Evolutionary conservation across 1,140 invertebrate genomes (phyloP).

Genomic region (Linepithema humile): DNA sequence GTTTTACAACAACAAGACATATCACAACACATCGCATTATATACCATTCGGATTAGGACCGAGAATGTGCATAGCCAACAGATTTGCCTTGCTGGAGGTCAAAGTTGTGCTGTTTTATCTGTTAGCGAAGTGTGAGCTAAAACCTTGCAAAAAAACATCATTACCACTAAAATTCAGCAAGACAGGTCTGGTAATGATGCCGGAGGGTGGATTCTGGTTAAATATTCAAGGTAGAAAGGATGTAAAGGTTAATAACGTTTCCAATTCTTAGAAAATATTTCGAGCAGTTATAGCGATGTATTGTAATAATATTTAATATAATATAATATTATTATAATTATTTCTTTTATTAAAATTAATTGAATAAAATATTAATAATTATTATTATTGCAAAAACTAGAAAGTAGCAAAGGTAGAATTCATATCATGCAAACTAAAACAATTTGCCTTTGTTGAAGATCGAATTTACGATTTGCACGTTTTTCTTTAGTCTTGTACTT

Average conservation of each 20-base stretch:
- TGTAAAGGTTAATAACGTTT: too few species aligned
- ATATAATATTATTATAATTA: too few species aligned
- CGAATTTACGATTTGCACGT: too few species aligned
- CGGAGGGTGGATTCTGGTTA: conserved; percentile 76
- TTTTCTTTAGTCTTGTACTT: too few species aligned
- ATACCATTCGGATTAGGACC: conserved; percentile 55
- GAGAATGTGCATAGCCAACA: conserved; percentile 60
- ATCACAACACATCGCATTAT: neutral
- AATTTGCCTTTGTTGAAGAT: too few species aligned
- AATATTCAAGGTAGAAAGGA: conserved; percentile 47
- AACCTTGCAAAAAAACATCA: neutral
- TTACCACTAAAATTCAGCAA: conserved; percentile 9
- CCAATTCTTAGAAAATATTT: neutral
- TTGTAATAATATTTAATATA: neutral
- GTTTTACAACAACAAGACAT: conserved; percentile 19
- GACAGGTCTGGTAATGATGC: neutral
- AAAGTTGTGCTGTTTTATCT: conserved; percentile 54
- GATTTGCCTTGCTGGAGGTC: conserved; percentile 36
- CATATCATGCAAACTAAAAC: too few species aligned
- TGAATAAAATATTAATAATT: too few species aligned
- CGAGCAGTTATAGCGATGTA: neutral
- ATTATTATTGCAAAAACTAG: too few species aligned
- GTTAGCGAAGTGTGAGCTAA: conserved; percentile 32
- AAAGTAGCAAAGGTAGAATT: too few species aligned
- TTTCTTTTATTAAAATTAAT: too few species aligned